Conservation (phyloP, 2,797 vertebrate genomes). For the Tinamus major region DNA sequence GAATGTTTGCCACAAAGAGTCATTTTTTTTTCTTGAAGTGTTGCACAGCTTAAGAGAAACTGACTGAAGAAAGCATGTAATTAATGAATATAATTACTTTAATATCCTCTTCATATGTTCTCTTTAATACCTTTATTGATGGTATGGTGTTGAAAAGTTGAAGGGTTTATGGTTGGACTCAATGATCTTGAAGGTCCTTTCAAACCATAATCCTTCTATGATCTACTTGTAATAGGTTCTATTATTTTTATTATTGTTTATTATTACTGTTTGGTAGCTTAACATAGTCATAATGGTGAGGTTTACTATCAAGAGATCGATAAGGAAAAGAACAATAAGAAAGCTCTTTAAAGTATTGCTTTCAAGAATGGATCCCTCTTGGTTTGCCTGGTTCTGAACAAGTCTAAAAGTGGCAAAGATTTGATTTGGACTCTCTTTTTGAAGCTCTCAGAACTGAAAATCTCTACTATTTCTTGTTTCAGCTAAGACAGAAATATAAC, state of each 20-base stretch:
- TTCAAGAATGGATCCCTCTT: neutral
- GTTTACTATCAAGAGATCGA: neutral
- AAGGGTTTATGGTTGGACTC: too few species aligned
- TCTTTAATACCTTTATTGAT: too few species aligned
- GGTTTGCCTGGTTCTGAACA: neutral
- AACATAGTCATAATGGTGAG: fast-evolving
- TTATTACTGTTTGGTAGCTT: neutral
- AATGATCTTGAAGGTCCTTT: too few species aligned
- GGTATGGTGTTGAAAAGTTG: too few species aligned
- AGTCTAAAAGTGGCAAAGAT: neutral
- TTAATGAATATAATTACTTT: neutral
- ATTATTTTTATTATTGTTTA: too few species aligned
- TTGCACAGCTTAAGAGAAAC: neutral
- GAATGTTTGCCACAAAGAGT: neutral
- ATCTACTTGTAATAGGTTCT: too few species aligned
- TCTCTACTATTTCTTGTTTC: neutral
- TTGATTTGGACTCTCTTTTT: fast-evolving
- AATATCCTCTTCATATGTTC: too few species aligned
- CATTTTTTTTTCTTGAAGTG: neutral
- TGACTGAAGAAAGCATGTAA: neutral
- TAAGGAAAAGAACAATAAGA: neutral
- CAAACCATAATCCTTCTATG: too few species aligned
- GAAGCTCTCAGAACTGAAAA: neutral
- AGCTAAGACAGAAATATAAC: neutral
- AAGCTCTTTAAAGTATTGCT: neutral